phyloP scores from a whole-genome alignment of 2,888 invertebrate species.

The Balanococcus diminutus region DNA sequence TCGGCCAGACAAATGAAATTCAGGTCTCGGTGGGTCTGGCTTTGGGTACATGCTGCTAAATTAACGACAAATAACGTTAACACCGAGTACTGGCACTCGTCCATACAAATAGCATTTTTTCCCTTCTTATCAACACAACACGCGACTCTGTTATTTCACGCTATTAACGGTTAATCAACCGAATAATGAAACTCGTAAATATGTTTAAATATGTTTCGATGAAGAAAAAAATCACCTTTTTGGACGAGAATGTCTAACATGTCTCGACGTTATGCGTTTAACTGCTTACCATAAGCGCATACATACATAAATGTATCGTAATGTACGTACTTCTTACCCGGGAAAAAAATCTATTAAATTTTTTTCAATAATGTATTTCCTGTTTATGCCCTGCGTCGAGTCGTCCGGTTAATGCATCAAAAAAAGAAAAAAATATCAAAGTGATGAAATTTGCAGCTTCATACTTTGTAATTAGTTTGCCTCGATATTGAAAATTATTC shows the following conservation, averaged over 20 bases:
- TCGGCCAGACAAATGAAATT: slow-evolving; percentile 6
- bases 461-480: neutral
- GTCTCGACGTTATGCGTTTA: neutral
- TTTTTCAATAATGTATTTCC: slow-evolving; percentile 8
- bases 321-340: neutral
- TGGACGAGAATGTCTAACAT: neutral
- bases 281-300: neutral
- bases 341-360: neutral
- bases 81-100: slow-evolving; percentile 39
- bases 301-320: too few relatives aligned
- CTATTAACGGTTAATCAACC: slow-evolving; percentile 44
- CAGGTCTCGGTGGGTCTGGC: neutral
- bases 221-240: slow-evolving; percentile 5
- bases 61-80: slow-evolving; percentile 47
- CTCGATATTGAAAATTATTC: neutral
- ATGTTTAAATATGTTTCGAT: slow-evolving; percentile 18
- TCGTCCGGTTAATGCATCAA: neutral
- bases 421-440: neutral
- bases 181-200: slow-evolving; percentile 44
- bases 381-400: neutral
- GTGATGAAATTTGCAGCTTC: neutral
- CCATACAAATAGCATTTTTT: slow-evolving; percentile 38
- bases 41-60: slow-evolving; percentile 15
- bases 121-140: slow-evolving; percentile 5
- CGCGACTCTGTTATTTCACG: slow-evolving; percentile 47